phyloP scores from a whole-genome alignment of 2,113 vertebrate species.

The Leucoraja erinaceus region DNA sequence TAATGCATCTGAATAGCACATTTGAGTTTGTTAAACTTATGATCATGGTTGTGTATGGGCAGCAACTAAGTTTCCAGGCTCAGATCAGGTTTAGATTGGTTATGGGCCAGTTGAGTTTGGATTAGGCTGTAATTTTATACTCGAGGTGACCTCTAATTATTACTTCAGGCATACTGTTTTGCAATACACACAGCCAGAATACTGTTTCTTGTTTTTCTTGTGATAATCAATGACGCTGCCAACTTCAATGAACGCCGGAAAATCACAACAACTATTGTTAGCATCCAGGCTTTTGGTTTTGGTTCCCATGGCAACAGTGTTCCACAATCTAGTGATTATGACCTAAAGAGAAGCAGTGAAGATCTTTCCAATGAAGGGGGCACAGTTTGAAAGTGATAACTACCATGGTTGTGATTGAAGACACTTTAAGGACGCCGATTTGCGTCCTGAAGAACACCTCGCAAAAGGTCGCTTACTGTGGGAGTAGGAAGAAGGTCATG shows the following conservation, averaged over 20 bases:
- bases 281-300: background rate
- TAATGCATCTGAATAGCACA: too few species aligned
- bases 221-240: too few species aligned
- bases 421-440: background rate
- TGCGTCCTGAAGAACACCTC: background rate
- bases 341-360: background rate
- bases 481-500: background rate
- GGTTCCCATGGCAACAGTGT: conserved; percentile 7
- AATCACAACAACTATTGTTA: background rate
- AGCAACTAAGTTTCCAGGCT: too few species aligned
- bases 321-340: conserved; percentile 26
- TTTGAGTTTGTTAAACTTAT: too few species aligned
- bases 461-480: background rate
- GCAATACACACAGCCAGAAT: background rate
- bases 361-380: background rate
- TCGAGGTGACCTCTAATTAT: too few species aligned
- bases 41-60: too few species aligned
- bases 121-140: too few species aligned
- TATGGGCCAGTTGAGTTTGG: too few species aligned
- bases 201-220: background rate
- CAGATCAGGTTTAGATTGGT: too few species aligned
- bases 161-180: too few species aligned
- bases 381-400: background rate
- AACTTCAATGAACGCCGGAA: background rate
- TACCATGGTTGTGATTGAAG: background rate